phyloP scores from a whole-genome alignment of 2,888 invertebrate genomes.

The Euproctis similis region DNA sequence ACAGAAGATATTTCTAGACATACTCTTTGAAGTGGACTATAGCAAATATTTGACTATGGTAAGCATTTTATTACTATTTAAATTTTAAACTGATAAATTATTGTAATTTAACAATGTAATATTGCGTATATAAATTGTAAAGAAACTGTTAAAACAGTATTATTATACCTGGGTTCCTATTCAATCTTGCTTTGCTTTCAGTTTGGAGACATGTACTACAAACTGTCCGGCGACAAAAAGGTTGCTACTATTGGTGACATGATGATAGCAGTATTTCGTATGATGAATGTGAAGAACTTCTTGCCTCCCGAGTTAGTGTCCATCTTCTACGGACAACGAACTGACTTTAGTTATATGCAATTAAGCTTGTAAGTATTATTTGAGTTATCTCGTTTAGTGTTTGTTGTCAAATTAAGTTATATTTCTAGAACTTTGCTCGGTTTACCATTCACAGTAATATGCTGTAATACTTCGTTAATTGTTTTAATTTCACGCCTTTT shows the following conservation, averaged over 20 bases:
- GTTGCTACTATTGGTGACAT: slow-evolving; percentile 55
- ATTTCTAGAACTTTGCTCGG: no score
- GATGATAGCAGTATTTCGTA: slow-evolving; percentile 54
- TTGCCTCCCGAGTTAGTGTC: slow-evolving; percentile 59
- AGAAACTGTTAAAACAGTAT: no score
- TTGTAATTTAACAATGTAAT: neutral
- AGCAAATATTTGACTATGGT: slow-evolving; percentile 72
- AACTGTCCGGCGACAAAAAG: slow-evolving; percentile 64
- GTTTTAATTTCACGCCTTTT: no score
- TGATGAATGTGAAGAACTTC: slow-evolving; percentile 58
- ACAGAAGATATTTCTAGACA: slow-evolving; percentile 54
- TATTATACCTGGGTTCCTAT: no score
- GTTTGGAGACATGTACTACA: slow-evolving; percentile 64
- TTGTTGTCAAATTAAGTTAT: no score
- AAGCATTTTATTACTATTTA: slow-evolving; percentile 12
- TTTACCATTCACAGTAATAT: no score
- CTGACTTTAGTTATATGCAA: slow-evolving; percentile 54
- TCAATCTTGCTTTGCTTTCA: slow-evolving; percentile 17
- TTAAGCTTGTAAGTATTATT: slow-evolving; percentile 50
- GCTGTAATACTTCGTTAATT: no score
- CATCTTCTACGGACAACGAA: slow-evolving; percentile 32
- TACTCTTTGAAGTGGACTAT: slow-evolving; percentile 66
- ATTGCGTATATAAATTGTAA: no score
- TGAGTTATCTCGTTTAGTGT: no score
- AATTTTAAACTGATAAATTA: neutral